These are phyloP conservation scores for Lepeophtheirus nordmannii DNA, from an alignment of 2,888 invertebrate genomes.

Conservation along the genomic window DNA sequence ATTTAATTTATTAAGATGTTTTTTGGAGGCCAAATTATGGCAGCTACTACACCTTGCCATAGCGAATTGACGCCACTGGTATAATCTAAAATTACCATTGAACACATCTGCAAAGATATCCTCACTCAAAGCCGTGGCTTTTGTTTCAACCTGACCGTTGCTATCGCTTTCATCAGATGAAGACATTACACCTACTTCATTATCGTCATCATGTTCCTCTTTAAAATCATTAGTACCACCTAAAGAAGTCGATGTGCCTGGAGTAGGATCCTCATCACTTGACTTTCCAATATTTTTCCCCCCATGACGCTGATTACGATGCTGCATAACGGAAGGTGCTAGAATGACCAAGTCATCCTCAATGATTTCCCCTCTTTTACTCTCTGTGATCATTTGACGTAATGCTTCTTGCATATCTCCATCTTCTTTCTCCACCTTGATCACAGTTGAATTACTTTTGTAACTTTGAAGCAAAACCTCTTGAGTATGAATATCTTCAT, in stretches of 20 bases:
- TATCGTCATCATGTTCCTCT: background rate
- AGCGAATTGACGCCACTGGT: no score
- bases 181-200: background rate
- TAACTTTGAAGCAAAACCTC: background rate
- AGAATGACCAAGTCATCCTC: background rate
- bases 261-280: background rate
- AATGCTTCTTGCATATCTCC: no score
- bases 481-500: slow-evolving; percentile 2
- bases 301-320: background rate
- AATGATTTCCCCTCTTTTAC: background rate
- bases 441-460: background rate
- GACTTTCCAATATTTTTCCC: background rate
- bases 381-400: no score
- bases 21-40: no score
- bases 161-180: background rate
- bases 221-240: background rate
- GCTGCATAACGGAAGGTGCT: background rate
- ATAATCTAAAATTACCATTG: slow-evolving; percentile 37
- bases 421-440: no score
- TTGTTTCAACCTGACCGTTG: slow-evolving; percentile 26
- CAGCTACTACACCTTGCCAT: no score
- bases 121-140: slow-evolving; percentile 8
- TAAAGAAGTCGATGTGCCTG: background rate
- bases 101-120: slow-evolving; percentile 25
- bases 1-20: no score